A percentile compares a stretch with the other conserved stretches of the same genome.
These are phyloP conservation scores for Tupaia chinensis DNA, from an alignment of 2,113 vertebrate genomes.

Conservation along the genomic window DNA sequence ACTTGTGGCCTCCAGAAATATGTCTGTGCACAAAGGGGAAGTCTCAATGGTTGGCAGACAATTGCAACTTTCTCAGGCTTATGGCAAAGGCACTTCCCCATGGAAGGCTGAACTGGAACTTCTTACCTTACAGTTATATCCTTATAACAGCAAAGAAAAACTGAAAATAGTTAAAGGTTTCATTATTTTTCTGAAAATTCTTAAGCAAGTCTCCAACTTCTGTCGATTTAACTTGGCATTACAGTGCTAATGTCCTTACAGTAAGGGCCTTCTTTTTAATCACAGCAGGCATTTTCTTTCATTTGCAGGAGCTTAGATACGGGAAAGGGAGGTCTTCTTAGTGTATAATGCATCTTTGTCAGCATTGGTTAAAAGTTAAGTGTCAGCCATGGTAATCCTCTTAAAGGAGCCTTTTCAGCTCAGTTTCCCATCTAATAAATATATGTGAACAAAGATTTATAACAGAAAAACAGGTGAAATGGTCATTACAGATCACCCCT, in stretches of 20 bases:
- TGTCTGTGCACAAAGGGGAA: background rate
- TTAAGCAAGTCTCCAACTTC: background rate
- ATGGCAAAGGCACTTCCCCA: background rate
- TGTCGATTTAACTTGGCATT: background rate
- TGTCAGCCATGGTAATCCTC: background rate
- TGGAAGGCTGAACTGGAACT: background rate
- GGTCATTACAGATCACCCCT: background rate
- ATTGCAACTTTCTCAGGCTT: background rate
- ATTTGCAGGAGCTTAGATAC: background rate
- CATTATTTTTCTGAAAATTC: constrained; percentile 2
- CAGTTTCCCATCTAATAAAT: background rate
- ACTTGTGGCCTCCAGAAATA: background rate
- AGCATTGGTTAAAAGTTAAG: background rate
- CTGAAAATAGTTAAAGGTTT: background rate
- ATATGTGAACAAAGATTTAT: background rate
- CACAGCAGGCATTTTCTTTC: background rate
- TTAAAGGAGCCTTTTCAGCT: background rate
- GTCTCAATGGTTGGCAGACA: background rate
- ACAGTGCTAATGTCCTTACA: background rate
- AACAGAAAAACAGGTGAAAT: background rate
- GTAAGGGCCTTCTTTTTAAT: background rate
- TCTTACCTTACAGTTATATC: background rate
- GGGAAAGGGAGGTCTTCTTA: background rate
- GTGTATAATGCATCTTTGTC: background rate
- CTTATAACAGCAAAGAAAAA: background rate